Conservation (phyloP, 2,113 vertebrate species). For the Upupa epops region DNA sequence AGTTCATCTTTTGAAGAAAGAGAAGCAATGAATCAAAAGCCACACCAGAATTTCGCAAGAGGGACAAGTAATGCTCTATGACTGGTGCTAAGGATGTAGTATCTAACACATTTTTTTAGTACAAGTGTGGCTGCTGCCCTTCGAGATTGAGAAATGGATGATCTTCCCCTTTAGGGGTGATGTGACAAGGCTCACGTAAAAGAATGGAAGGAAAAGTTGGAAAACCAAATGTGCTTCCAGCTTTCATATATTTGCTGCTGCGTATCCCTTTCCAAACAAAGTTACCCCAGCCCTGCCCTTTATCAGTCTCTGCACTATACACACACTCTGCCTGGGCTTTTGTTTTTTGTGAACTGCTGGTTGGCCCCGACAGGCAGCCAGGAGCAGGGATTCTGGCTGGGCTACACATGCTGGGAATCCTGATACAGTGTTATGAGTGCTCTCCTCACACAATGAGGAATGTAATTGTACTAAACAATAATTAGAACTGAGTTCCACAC, state of each 20-base stretch:
- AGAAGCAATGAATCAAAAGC: not conserved
- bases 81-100: not conserved
- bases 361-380: not conserved
- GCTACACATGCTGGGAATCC: not conserved
- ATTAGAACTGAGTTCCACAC: not conserved
- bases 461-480: not conserved
- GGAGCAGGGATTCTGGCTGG: not conserved
- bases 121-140: not conserved
- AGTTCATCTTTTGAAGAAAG: not conserved
- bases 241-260: not conserved
- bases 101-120: not conserved
- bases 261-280: not conserved
- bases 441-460: not conserved
- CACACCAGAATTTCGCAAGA: not conserved
- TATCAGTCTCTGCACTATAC: not conserved
- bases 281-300: not conserved
- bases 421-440: not conserved
- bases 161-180: not conserved
- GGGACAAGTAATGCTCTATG: not conserved
- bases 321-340: not conserved
- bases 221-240: not conserved
- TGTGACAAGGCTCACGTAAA: not conserved
- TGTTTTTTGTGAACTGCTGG: not conserved
- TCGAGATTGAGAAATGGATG: not conserved
- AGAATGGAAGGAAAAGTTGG: not conserved